Evolutionary conservation across 2,888 invertebrate genomes (phyloP).

Genomic region (Synanthedon formicaeformis): DNA sequence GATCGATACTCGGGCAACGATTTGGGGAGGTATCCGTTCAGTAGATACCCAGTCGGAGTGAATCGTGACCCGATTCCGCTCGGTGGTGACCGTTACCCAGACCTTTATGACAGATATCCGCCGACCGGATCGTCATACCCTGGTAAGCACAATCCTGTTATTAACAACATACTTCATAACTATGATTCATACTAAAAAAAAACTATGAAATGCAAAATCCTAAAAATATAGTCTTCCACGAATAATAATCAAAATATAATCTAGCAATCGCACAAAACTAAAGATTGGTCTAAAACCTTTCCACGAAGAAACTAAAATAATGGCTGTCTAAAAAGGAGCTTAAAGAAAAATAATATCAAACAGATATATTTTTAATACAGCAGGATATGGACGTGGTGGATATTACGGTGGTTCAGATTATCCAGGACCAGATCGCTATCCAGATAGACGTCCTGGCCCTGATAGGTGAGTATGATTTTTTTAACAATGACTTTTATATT

Average conservation of each 20-base stretch:
- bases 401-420: conserved; percentile 47
- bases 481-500: neutral
- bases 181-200: neutral
- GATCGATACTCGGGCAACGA: conserved; percentile 47
- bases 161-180: neutral
- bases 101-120: conserved; percentile 70
- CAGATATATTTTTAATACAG: conserved; percentile 7
- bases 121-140: conserved; percentile 66
- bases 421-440: conserved; percentile 47
- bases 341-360: too few species aligned
- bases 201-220: neutral
- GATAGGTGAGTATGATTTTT: conserved; percentile 37
- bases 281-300: too few species aligned
- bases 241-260: too few species aligned
- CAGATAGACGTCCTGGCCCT: conserved; percentile 61
- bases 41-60: conserved; percentile 57
- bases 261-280: too few species aligned
- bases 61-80: conserved; percentile 61
- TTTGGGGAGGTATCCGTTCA: conserved; percentile 58
- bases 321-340: too few species aligned
- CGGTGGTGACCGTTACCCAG: conserved; percentile 62
- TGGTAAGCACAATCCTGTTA: conserved; percentile 39
- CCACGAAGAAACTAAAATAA: too few species aligned
- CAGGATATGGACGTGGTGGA: conserved; percentile 55
- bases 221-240: too few species aligned